Evolutionary conservation across 2,888 invertebrate genomes (phyloP).

Genomic region (Eurois occulta): DNA sequence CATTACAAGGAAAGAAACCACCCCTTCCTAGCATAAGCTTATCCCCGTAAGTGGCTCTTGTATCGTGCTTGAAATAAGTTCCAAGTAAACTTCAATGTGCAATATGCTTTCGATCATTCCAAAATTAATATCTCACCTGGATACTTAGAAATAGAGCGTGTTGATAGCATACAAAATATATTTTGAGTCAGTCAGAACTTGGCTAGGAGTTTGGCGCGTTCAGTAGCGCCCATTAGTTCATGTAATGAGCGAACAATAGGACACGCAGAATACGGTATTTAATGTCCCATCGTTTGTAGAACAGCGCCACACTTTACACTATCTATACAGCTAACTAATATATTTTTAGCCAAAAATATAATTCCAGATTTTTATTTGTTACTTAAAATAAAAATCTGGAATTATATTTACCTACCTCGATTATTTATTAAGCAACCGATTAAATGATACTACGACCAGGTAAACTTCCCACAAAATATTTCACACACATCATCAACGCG

Average conservation of each 20-base stretch:
- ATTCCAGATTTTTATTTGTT: no score
- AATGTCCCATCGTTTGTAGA: background rate
- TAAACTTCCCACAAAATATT: background rate
- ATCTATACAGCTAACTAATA: background rate
- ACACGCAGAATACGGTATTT: background rate
- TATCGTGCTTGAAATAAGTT: conserved; percentile 2
- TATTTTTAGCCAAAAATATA: no score
- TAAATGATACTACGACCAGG: background rate
- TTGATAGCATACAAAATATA: background rate
- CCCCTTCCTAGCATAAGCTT: background rate
- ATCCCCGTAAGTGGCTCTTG: conserved; percentile 6
- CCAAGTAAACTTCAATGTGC: conserved; percentile 1
- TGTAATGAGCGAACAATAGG: background rate
- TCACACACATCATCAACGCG: background rate
- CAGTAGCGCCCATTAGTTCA: background rate
- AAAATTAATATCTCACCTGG: background rate
- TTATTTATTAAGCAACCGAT: background rate
- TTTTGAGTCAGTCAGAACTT: background rate
- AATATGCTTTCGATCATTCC: conserved; percentile 31
- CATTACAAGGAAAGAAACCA: background rate
- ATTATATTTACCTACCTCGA: no score
- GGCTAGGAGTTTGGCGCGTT: background rate
- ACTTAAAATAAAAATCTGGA: no score
- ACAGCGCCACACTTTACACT: background rate
- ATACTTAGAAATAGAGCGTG: background rate